phyloP scores from a whole-genome alignment of 1,140 invertebrate species.

The Heliconius hermathena region DNA sequence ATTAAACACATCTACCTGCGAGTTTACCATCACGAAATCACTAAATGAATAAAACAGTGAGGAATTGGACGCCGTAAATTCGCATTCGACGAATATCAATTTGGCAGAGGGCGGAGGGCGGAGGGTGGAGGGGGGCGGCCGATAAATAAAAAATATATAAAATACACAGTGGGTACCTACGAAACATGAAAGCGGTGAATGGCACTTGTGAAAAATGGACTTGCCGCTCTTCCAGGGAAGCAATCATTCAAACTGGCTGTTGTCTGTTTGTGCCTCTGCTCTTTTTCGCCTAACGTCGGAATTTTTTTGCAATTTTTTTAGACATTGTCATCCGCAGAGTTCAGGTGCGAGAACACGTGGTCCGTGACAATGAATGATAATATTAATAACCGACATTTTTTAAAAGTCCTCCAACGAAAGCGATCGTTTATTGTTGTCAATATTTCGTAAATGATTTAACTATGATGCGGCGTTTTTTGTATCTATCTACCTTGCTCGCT shows the following conservation, averaged over 20 bases:
- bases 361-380: slow-evolving; percentile 75
- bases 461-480: slow-evolving; percentile 76
- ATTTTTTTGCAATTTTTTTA: slow-evolving; percentile 77
- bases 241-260: slow-evolving; percentile 80
- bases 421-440: slow-evolving; percentile 78
- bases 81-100: slow-evolving; percentile 79
- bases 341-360: slow-evolving; percentile 79
- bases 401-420: slow-evolving; percentile 67
- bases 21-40: slow-evolving; percentile 77
- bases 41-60: slow-evolving; percentile 81
- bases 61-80: slow-evolving; percentile 76
- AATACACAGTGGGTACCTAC: slow-evolving; percentile 71
- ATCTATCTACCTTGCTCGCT: slow-evolving; percentile 57
- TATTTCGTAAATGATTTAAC: slow-evolving; percentile 80
- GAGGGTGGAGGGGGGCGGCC: slow-evolving; percentile 56
- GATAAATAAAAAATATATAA: slow-evolving; percentile 80
- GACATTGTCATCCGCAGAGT: slow-evolving; percentile 73
- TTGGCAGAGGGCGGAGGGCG: slow-evolving; percentile 62
- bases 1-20: slow-evolving; percentile 80
- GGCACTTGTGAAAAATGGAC: slow-evolving; percentile 82
- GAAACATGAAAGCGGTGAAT: slow-evolving; percentile 79
- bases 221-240: slow-evolving; percentile 80
- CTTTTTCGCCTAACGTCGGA: slow-evolving; percentile 69
- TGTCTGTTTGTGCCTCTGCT: slow-evolving; percentile 79
- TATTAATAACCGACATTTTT: slow-evolving; percentile 81